A percentile compares a stretch with the other conserved stretches of the same genome.
These are phyloP conservation scores for Hemiscyllium ocellatum DNA, from an alignment of 2,113 vertebrate genomes.

Conservation along the genomic window DNA sequence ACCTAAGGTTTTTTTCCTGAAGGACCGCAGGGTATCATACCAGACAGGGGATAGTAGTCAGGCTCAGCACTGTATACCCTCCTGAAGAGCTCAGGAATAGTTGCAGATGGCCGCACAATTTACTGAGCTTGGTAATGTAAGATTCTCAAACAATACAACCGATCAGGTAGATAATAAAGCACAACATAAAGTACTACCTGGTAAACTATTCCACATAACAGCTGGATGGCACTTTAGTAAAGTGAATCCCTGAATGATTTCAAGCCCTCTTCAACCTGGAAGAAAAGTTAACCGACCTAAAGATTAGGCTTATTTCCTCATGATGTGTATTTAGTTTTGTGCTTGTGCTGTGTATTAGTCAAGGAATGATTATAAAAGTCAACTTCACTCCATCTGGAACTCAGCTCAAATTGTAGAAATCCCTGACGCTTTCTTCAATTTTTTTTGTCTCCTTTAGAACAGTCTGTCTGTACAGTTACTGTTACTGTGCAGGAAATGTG, in stretches of 20 bases:
- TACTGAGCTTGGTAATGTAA: neutral
- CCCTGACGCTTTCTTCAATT: neutral
- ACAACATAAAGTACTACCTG: neutral
- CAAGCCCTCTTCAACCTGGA: neutral
- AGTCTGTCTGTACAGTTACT: conserved; percentile 7
- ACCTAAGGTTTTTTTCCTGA: neutral
- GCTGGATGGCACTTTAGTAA: too few relatives aligned
- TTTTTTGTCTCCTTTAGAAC: neutral
- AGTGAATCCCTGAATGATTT: neutral
- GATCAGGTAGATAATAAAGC: neutral
- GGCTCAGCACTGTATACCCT: neutral
- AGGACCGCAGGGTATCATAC: neutral
- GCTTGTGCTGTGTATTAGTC: neutral
- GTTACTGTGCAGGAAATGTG: neutral
- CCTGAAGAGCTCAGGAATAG: neutral
- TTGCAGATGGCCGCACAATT: neutral
- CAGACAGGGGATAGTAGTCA: neutral
- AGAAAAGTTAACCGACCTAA: neutral
- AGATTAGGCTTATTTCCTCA: neutral
- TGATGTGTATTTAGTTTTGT: neutral
- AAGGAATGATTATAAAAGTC: neutral
- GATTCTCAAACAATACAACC: neutral
- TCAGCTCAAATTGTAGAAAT: neutral
- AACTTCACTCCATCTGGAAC: conserved; percentile 4
- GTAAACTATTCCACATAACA: neutral